Percentiles rank a stretch among this genome's conserved stretches.
Conservation (phyloP, 2,797 vertebrate species). For the Margarornis squamiger region DNA sequence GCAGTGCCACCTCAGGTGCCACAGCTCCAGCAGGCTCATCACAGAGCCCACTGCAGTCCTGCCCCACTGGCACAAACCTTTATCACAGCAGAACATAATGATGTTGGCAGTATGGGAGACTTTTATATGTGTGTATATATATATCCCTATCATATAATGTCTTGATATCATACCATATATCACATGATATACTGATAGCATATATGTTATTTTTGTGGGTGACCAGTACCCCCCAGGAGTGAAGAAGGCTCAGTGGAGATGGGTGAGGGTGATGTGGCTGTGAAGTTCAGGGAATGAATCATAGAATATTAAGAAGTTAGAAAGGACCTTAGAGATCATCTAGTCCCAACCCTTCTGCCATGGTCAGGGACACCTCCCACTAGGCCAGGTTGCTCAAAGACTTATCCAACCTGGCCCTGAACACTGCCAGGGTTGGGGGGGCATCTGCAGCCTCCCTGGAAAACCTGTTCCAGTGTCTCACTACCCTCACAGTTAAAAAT, state of each 20-base stretch:
- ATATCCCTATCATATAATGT: background rate
- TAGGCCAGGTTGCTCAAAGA: background rate
- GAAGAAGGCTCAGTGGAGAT: background rate
- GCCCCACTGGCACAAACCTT: background rate
- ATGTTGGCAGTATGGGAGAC: background rate
- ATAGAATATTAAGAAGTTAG: background rate
- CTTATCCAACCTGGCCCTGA: background rate
- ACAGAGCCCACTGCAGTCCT: rapidly evolving
- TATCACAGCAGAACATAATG: background rate
- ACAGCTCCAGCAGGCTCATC: background rate
- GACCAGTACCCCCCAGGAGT: background rate
- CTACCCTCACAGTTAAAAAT: background rate
- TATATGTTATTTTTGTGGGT: background rate
- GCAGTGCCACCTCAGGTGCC: rapidly evolving
- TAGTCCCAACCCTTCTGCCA: rapidly evolving
- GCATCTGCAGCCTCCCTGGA: background rate
- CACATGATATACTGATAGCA: rapidly evolving
- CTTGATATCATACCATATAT: background rate
- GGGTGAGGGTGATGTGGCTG: rapidly evolving
- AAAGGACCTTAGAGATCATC: background rate
- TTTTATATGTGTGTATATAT: background rate
- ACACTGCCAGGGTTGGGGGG: background rate
- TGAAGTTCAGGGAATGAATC: background rate
- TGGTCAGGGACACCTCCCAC: background rate
- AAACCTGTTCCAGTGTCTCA: background rate